Conservation (phyloP, 1,140 invertebrate genomes). For the Conopomorpha cramerella region DNA sequence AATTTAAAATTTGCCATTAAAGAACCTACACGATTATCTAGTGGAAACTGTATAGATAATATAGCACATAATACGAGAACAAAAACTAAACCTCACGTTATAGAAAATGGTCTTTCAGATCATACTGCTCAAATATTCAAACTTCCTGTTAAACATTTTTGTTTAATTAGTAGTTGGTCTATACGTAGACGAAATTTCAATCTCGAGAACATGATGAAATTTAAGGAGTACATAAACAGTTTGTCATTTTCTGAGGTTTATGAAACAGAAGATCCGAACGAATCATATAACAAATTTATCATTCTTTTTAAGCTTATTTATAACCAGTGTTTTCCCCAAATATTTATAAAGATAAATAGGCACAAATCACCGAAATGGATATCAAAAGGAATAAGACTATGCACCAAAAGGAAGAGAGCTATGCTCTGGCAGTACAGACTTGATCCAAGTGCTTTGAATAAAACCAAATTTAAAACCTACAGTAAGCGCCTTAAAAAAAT, state of each 20-base stretch:
- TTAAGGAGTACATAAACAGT: slow-evolving; percentile 2
- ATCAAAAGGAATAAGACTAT: neutral
- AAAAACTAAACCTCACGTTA: neutral
- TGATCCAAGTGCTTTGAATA: neutral
- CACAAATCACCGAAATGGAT: too few species aligned
- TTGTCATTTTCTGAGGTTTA: too few species aligned
- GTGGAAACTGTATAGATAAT: slow-evolving; percentile 4
- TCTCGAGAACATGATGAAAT: slow-evolving; percentile 1
- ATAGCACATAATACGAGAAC: slow-evolving; percentile 1
- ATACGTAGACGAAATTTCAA: slow-evolving; percentile 2
- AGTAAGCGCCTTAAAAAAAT: neutral
- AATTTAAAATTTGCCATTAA: slow-evolving; percentile 2
- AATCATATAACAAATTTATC: slow-evolving; percentile 2
- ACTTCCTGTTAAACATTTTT: neutral
- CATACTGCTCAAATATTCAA: slow-evolving; percentile 3
- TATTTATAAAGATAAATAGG: neutral
- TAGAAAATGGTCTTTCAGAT: slow-evolving; percentile 1
- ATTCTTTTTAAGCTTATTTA: slow-evolving; percentile 3
- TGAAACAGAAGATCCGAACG: slow-evolving; percentile 1
- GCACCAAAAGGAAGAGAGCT: neutral
- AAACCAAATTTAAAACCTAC: neutral
- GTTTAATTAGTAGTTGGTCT: neutral
- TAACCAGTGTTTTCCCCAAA: slow-evolving; percentile 3
- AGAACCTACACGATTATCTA: slow-evolving; percentile 2
- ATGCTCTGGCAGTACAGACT: slow-evolving; percentile 1